Evolutionary conservation across 2,113 vertebrate species (phyloP).

Genomic region (Sapajus apella): DNA sequence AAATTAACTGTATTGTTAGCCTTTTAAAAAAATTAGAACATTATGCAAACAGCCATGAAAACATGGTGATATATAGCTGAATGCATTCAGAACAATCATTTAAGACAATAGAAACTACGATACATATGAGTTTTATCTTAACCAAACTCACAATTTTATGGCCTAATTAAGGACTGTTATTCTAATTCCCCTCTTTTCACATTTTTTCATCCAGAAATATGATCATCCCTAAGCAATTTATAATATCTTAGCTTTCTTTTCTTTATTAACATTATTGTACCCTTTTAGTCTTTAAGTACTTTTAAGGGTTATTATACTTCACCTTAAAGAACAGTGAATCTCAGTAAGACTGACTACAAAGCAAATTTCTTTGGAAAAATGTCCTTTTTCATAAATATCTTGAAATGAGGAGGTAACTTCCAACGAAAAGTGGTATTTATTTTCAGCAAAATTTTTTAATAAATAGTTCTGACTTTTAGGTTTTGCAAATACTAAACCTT

Average conservation of each 20-base stretch:
- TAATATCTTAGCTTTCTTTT: slow-evolving; percentile 34
- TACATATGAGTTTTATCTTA: not conserved
- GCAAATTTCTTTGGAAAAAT: not conserved
- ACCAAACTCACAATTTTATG: not conserved
- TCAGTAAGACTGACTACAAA: not conserved
- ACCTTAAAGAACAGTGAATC: not conserved
- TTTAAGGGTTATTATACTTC: not conserved
- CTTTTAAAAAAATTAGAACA: not conserved
- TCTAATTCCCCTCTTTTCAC: not conserved
- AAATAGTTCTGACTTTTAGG: not conserved
- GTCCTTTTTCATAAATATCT: not conserved
- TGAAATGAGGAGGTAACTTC: not conserved
- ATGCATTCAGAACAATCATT: not conserved
- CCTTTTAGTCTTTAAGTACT: slow-evolving; percentile 41
- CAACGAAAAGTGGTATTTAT: not conserved
- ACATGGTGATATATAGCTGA: not conserved
- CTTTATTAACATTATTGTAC: slow-evolving; percentile 4
- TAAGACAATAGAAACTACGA: not conserved
- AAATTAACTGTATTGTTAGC: not conserved
- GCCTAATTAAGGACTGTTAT: slow-evolving; percentile 20
- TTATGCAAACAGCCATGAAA: not conserved
- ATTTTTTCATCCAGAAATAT: not conserved
- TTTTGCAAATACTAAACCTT: not conserved
- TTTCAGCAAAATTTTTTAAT: not conserved
- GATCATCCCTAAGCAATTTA: slow-evolving; percentile 41